Evolutionary conservation across 2,888 invertebrate species (phyloP), one percentile per base, ranked within the genome.

Genomic region (Dolichopus griseipennis): DNA sequence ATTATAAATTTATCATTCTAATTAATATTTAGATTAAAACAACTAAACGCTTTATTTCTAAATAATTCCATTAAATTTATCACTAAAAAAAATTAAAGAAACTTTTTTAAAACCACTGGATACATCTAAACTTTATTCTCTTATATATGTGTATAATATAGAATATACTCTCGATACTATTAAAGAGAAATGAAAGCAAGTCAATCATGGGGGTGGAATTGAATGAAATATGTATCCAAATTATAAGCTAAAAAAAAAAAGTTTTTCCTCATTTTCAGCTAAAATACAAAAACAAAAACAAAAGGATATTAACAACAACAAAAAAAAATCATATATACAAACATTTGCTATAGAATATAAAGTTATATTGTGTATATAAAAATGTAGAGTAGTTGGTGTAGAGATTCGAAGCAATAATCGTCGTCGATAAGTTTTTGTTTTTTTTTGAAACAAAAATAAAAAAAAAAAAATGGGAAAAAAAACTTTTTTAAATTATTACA

Each of bases 391-490:
- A 52, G 52, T 52, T 52, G n/a, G 52, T 52, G n/a, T 52, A 52
- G 18, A 52, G n/a, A 52, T 52, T 52, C 18, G 52, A 52, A 52
- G n/a, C n/a, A 18, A 52, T 52, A 52, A 52, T 52, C 15, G 52
- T 52, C 52, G 52, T n/a, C 52, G 18, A 52, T 52, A n/a, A 52
- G n/a, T 52, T 52, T 52, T n/a, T n/a, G n/a, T n/a, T n/a, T 43
- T 37, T 37, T 37, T 37, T n/a, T 52, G 2, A 52, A 52, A 52
- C 52, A 52, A 15, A 52, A 52, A 52, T 12, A 27, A 37, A 10
- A 37, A 34, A 34, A 34, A 34, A 34, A 37, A 37, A 37, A 37
- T 37, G 12, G 37, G 5, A 37, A 37, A 37, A 37, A 5, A 7
- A 7, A 7, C 37, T 37, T 37, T 37, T 37, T 37, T 27, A 27